Percentiles rank a stretch among this genome's conserved stretches.
Conservation (phyloP, 2,888 invertebrate species). For the Chromoteleia sp. region DNA sequence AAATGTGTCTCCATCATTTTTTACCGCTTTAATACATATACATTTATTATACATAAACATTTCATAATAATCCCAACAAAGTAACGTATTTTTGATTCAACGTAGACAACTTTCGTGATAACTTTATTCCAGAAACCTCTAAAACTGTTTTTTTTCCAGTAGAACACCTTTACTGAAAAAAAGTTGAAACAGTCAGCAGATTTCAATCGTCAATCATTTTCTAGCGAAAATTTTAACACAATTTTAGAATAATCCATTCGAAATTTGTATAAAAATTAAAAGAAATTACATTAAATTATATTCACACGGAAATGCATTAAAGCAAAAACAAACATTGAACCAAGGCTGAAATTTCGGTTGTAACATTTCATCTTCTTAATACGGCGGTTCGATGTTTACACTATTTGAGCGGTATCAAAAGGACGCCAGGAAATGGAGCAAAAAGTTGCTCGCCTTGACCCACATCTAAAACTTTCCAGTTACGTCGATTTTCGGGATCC, state of each 20-base stretch:
- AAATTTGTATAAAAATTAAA: too few relatives aligned
- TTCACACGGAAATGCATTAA: too few relatives aligned
- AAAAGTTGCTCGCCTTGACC: slow-evolving; percentile 39
- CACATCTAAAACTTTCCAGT: slow-evolving; percentile 27
- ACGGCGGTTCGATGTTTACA: slow-evolving; percentile 20
- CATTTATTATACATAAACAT: slow-evolving; percentile 15
- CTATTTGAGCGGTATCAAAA: slow-evolving; percentile 28
- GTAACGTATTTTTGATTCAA: background rate
- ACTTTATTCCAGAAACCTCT: too few relatives aligned
- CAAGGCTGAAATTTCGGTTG: background rate
- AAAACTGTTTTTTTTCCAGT: too few relatives aligned
- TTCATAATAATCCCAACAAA: slow-evolving; percentile 13
- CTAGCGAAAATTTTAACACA: too few relatives aligned
- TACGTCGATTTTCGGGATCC: slow-evolving; percentile 1
- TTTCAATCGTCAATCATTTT: too few relatives aligned
- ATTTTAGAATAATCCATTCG: too few relatives aligned
- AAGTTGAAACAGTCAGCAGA: too few relatives aligned
- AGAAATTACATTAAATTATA: too few relatives aligned
- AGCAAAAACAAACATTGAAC: too few relatives aligned
- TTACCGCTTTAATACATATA: slow-evolving; percentile 14
- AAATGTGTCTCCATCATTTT: slow-evolving; percentile 10
- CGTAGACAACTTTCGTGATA: too few relatives aligned
- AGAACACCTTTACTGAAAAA: too few relatives aligned
- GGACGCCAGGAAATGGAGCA: slow-evolving; percentile 25
- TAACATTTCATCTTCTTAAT: slow-evolving; percentile 8